A percentile compares a stretch with the other conserved stretches of the same genome.
Evolutionary conservation across 2,888 invertebrate genomes (phyloP).

Genomic region (Parapristionchus giblindavisi): DNA sequence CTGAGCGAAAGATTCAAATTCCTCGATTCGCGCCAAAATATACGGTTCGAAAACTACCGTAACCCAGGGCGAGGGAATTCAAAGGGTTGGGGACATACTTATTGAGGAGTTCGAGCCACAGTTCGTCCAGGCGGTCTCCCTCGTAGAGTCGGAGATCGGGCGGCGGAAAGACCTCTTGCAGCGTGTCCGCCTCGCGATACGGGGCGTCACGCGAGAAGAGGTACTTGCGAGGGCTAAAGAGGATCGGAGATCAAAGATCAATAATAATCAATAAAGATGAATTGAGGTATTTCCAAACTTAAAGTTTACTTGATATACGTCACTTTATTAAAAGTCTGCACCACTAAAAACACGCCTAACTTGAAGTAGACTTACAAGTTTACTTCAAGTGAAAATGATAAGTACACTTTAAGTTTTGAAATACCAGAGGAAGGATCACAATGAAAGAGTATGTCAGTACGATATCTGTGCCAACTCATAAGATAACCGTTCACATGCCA

Average conservation of each 20-base stretch:
- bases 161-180: background rate
- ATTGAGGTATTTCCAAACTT: too few relatives aligned
- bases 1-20: background rate
- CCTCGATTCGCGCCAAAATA: background rate
- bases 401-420: too few relatives aligned
- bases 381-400: too few relatives aligned
- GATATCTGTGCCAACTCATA: too few relatives aligned
- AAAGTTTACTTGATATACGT: too few relatives aligned
- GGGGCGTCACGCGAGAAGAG: background rate
- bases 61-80: too few relatives aligned
- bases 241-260: background rate
- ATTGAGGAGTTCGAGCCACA: slow-evolving; percentile 36
- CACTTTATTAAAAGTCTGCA: background rate
- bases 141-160: slow-evolving; percentile 30
- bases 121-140: slow-evolving; percentile 37
- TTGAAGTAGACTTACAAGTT: background rate
- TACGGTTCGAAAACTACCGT: background rate
- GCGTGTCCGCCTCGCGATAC: slow-evolving; percentile 7
- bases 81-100: slow-evolving; percentile 38
- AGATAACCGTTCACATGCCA: background rate
- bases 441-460: too few relatives aligned
- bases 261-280: background rate
- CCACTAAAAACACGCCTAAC: background rate
- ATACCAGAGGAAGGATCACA: too few relatives aligned
- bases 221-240: slow-evolving; percentile 5